These are phyloP conservation scores for Micromussa lordhowensis DNA, from an alignment of 92 coral and sea anemone species.

Conservation along the genomic window DNA sequence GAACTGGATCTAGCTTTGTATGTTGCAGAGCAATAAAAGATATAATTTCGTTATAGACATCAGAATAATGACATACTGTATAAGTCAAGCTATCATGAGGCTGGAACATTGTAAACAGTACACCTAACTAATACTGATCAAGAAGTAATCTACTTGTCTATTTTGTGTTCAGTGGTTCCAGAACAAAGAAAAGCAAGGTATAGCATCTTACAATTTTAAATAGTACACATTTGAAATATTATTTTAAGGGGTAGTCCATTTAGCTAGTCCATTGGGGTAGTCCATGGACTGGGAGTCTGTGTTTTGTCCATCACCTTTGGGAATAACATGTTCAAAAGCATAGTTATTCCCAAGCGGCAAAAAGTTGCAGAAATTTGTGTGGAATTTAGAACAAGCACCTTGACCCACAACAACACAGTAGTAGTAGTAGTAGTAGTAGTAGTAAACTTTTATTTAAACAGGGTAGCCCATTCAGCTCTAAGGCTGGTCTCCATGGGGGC, in stretches of 20 bases:
- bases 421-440: too few species aligned
- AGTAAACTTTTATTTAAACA: too few species aligned
- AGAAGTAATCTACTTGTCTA: conserved; percentile 38
- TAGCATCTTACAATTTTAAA: conserved; percentile 25
- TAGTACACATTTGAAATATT: conserved; percentile 35
- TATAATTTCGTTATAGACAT: conserved; percentile 28
- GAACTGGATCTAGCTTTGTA: conserved; percentile 35
- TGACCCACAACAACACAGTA: conserved; percentile 41
- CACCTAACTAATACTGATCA: conserved; percentile 40
- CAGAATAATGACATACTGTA: conserved; percentile 24
- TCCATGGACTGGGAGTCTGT: too few species aligned
- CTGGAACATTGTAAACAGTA: conserved; percentile 33
- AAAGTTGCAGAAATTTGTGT: conserved; percentile 11
- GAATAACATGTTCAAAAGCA: conserved; percentile 37
- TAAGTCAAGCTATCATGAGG: conserved; percentile 30
- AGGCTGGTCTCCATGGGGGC: too few species aligned
- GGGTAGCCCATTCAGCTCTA: too few species aligned
- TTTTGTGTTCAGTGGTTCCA: conserved; percentile 37
- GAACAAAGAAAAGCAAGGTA: conserved; percentile 45
- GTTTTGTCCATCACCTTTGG: conserved; percentile 12
- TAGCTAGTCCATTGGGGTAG: conserved; percentile 3
- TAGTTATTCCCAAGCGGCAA: conserved; percentile 24
- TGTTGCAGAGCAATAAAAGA: conserved; percentile 32
- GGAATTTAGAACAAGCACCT: conserved; percentile 43
- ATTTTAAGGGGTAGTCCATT: conserved; percentile 34